Evolutionary conservation across 2,888 invertebrate genomes (phyloP), one percentile per base, ranked within the genome.

Genomic region (Tiliacea citrago): DNA sequence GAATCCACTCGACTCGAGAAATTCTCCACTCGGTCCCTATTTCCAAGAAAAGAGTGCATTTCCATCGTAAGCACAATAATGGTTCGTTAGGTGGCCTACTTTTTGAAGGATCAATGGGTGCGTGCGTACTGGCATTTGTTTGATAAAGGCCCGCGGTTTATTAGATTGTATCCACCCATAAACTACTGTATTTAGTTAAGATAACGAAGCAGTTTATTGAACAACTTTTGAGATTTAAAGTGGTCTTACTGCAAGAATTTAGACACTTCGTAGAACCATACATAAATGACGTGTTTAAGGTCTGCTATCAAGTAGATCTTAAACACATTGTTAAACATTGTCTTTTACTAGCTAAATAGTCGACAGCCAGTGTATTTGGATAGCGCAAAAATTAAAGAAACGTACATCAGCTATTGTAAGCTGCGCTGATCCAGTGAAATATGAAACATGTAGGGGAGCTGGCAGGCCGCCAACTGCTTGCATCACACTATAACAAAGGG

Each of bases 361-460:
- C 12, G n/a, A 65, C 58, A 65, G 66, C 45, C 55, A 55, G 63
- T 47, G 60, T 82, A 82, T 85, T 84, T 74, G 75, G 81, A 82
- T 71, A 63, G 61, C 70, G 66, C 57, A 78, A 82, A 87, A 88
- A 88, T 88, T 82, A 87, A 91, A 89, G 86, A 91, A 90, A 90
- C 82, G 86, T 89, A 91, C 89, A 91, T 92, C 88, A 89, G 88
- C 90, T 90, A 92, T 93, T 93, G 92, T 93, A 92, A 92, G 91
- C 93, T 90, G 90, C 90, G 92, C 93, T 95, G 95, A 95, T 94
- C 92, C 92, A 93, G 93, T 94, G 93, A 95, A 94, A 95, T 95
- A 95, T 95, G 94, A 95, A 95, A 94, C 94, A 94, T 95, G 93
- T 92, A 92, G 92, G 88, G 85, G 86, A 91, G 90, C 91, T 95